Evolutionary conservation across 2,888 invertebrate genomes (phyloP).

Genomic region (Poecilobothrus nobilitatus): DNA sequence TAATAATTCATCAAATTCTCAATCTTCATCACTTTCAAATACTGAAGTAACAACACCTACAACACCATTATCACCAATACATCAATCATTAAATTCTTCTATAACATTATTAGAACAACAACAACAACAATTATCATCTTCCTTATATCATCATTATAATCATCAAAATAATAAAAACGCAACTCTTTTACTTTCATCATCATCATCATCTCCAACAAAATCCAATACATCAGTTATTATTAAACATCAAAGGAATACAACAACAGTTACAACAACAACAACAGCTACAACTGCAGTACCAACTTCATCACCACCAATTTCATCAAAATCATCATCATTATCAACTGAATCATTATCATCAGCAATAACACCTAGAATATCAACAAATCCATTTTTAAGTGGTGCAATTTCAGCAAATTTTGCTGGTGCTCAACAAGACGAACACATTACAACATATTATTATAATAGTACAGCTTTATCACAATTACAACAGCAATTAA

Average conservation of each 20-base stretch:
- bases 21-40: conserved; percentile 27
- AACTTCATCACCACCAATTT: conserved; percentile 38
- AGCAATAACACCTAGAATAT: conserved; percentile 38
- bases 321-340: conserved; percentile 36
- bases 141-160: conserved; percentile 17
- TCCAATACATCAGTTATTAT: conserved; percentile 16
- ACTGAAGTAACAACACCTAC: conserved; percentile 26
- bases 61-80: conserved; percentile 19
- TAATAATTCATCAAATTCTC: conserved; percentile 21
- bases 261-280: conserved; percentile 20
- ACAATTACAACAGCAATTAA: conserved; percentile 6
- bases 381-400: conserved; percentile 42
- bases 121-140: conserved; percentile 21
- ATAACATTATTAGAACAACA: conserved; percentile 13
- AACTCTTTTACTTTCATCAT: conserved; percentile 15
- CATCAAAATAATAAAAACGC: neutral
- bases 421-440: conserved; percentile 21
- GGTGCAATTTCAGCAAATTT: conserved; percentile 21
- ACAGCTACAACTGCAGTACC: conserved; percentile 34
- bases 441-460: conserved; percentile 1
- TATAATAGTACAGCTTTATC: conserved; percentile 3
- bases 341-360: conserved; percentile 43
- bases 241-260: conserved; percentile 11
- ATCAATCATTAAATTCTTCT: conserved; percentile 21
- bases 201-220: conserved; percentile 11